Percentiles rank a stretch among this genome's conserved stretches.
phyloP scores from a whole-genome alignment of 2,888 invertebrate species.

The Drosophila algonquin region DNA sequence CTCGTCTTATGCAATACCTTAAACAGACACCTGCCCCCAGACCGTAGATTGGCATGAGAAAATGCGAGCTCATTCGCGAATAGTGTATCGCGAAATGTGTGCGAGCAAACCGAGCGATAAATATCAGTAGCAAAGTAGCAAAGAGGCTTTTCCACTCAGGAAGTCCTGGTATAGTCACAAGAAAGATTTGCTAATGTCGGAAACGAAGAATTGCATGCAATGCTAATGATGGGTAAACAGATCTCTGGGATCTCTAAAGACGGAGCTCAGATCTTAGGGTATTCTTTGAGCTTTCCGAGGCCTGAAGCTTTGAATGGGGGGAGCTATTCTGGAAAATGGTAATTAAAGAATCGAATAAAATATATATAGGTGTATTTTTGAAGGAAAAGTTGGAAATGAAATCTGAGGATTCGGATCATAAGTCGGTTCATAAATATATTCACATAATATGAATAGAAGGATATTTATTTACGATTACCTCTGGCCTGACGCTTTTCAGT shows the following conservation, averaged over 20 bases:
- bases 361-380: not conserved
- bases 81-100: slow-evolving; percentile 12
- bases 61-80: slow-evolving; percentile 26
- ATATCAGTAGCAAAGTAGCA: slow-evolving; percentile 14
- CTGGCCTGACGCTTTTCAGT: not conserved
- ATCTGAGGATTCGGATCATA: not conserved
- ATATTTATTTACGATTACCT: not conserved
- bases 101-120: slow-evolving; percentile 21
- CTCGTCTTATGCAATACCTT: slow-evolving; percentile 49
- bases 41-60: slow-evolving; percentile 43
- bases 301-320: not conserved
- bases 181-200: slow-evolving; percentile 2
- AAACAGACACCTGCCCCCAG: slow-evolving; percentile 31
- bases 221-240: not conserved
- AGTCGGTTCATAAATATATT: not conserved
- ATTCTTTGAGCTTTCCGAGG: not conserved
- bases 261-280: not conserved
- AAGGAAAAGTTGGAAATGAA: not conserved
- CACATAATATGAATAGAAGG: not conserved
- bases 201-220: slow-evolving; percentile 10
- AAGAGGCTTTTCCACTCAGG: slow-evolving; percentile 13
- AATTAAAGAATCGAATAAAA: not conserved
- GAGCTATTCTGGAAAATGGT: not conserved
- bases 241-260: not conserved
- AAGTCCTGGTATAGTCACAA: slow-evolving; percentile 7